Evolutionary conservation across 2,888 invertebrate species (phyloP).

Genomic region (Pterobdella sp.): DNA sequence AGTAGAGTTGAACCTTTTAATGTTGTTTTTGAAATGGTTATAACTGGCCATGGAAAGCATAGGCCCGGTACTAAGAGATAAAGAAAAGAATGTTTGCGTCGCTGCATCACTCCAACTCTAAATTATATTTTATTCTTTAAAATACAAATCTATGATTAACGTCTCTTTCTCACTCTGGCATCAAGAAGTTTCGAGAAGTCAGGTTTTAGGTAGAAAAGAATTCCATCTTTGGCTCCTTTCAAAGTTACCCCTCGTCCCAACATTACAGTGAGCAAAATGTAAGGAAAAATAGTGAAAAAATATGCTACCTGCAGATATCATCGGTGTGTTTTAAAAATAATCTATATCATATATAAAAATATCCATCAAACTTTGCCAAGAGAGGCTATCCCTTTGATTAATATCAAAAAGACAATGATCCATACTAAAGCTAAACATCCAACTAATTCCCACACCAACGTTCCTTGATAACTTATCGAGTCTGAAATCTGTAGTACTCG

Average conservation of each 20-base stretch:
- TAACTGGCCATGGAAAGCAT: slow-evolving; percentile 41
- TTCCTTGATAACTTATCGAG: slow-evolving; percentile 43
- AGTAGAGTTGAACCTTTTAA: slow-evolving; percentile 16
- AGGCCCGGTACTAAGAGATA: slow-evolving; percentile 40
- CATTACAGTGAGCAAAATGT: slow-evolving; percentile 34
- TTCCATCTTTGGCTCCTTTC: slow-evolving; percentile 59
- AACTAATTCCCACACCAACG: slow-evolving; percentile 45
- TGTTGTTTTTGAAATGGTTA: slow-evolving; percentile 42
- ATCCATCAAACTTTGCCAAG: slow-evolving; percentile 45
- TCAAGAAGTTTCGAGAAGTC: slow-evolving; percentile 65
- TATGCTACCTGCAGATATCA: slow-evolving; percentile 36
- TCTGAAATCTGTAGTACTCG: slow-evolving; percentile 44
- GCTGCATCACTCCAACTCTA: slow-evolving; percentile 38
- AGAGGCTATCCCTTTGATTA: slow-evolving; percentile 49
- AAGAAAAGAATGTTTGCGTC: slow-evolving; percentile 39
- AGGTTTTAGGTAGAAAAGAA: slow-evolving; percentile 66
- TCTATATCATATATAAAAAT: neutral
- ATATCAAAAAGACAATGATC: slow-evolving; percentile 46
- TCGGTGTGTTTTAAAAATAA: neutral
- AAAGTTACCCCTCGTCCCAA: slow-evolving; percentile 33
- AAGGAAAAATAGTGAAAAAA: slow-evolving; percentile 34
- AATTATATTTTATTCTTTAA: neutral
- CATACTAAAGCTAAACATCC: slow-evolving; percentile 48
- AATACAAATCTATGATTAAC: neutral
- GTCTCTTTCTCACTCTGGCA: slow-evolving; percentile 55